A percentile compares a stretch with the other conserved stretches of the same genome.
phyloP scores from a whole-genome alignment of 2,888 invertebrate species.

The Dione juno region DNA sequence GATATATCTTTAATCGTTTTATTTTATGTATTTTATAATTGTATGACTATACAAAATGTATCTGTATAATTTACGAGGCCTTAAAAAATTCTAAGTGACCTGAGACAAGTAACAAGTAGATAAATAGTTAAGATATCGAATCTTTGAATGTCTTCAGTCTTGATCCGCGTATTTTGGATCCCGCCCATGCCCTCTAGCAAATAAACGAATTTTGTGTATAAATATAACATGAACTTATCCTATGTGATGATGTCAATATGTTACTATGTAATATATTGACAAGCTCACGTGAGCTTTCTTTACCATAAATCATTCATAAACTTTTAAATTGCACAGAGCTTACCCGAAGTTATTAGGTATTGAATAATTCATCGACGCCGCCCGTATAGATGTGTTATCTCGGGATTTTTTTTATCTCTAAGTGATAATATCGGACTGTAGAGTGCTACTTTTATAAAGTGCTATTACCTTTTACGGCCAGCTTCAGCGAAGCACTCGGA shows the following conservation, averaged over 20 bases:
- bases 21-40: not conserved
- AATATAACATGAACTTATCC: no score
- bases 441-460: slow-evolving; percentile 13
- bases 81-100: no score
- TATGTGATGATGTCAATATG: no score
- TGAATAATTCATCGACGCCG: slow-evolving; percentile 50
- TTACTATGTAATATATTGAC: slow-evolving; percentile 39
- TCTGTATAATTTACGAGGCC: no score
- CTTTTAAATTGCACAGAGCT: slow-evolving; percentile 49
- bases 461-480: not conserved
- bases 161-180: no score
- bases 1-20: no score
- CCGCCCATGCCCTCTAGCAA: no score
- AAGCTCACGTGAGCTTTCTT: slow-evolving; percentile 40
- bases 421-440: slow-evolving; percentile 8
- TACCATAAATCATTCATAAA: slow-evolving; percentile 51
- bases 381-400: slow-evolving; percentile 33
- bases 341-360: slow-evolving; percentile 47
- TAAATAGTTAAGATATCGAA: no score
- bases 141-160: no score
- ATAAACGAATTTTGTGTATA: no score
- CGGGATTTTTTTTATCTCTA: slow-evolving; percentile 18
- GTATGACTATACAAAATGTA: no score
- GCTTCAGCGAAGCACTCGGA: not conserved
- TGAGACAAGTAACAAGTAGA: no score